Evolutionary conservation across 2,113 vertebrate species (phyloP), one percentile per base, ranked within the genome.

Genomic region (Ochotona princeps): DNA sequence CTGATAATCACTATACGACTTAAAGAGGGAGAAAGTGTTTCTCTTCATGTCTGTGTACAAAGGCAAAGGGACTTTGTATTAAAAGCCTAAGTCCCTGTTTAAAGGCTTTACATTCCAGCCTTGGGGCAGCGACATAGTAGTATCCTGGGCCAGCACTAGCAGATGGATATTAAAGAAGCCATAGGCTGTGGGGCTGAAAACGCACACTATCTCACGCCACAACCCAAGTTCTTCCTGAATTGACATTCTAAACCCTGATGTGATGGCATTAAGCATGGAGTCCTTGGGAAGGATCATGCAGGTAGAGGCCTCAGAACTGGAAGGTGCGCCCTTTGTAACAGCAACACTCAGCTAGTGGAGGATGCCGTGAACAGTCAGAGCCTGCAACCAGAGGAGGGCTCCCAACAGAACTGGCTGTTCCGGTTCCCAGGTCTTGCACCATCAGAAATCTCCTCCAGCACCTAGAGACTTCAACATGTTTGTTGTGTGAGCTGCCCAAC

Each of bases 1-100:
- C 49, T 74, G 17, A 32, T n/a, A 79, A 28, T 47, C 84, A 30
- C n/a, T 11, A 1, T 49, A 38, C 11, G 70, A 60, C 61, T 90
- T 82, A 74, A 80, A 87, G 66, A 95, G 17, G 17, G 44, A 66
- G 17, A 57, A 66, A 32, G 4, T 47, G 15, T 78, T 87, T 44
- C 90, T 57, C 65, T 65, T 28, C 65, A 11, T 67, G n/a, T 74
- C 35, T 79, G 35, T 89, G 30, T 80, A 35, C 60, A 72, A 60
- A 70, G 23, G 35, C 75, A 75, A 87, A 63, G 61, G 54, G 79
- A 63, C 26, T 65, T 79, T 30, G 26, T 32, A 0, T 75, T 67
- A 17, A 94, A 60, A 73, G 26, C 66, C 4, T 26, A 12, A 80
- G 13, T 21, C 69, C 66, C n/a, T 54, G 75, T 51, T 47, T 51